Conservation (phyloP, 2,797 vertebrate genomes). For the Borostomias antarcticus region DNA sequence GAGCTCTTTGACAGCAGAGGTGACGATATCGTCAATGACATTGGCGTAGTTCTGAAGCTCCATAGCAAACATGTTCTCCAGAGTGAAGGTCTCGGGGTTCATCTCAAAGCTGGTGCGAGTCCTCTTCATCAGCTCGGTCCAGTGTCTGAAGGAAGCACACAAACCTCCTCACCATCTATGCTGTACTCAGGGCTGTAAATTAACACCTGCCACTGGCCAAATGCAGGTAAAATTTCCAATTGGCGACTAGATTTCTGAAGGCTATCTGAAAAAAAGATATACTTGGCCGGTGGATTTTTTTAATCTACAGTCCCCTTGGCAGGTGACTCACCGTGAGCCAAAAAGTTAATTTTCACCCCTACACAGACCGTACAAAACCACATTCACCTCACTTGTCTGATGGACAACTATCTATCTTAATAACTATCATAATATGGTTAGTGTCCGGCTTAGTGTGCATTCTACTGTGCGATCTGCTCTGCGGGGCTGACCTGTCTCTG, state of each 20-base stretch:
- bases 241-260: too few species aligned
- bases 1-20: slow-evolving; percentile 90
- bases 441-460: too few species aligned
- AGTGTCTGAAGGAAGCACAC: slow-evolving; percentile 79
- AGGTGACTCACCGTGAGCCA: too few species aligned
- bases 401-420: too few species aligned
- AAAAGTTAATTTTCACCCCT: too few species aligned
- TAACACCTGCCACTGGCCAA: too few species aligned
- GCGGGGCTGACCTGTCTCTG: slow-evolving; percentile 83
- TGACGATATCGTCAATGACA: slow-evolving; percentile 89
- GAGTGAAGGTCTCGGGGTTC: slow-evolving; percentile 86
- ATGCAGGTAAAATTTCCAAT: too few species aligned
- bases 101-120: slow-evolving; percentile 89
- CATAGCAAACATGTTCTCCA: slow-evolving; percentile 98
- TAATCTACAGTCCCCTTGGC: too few species aligned
- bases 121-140: slow-evolving; percentile 89
- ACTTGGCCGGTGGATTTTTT: too few species aligned
- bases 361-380: background rate
- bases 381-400: background rate
- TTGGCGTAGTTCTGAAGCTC: slow-evolving; percentile 85
- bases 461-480: too few species aligned
- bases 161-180: background rate
- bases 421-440: too few species aligned
- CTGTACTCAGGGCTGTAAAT: background rate
- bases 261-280: too few species aligned